A percentile compares a stretch with the other conserved stretches of the same genome.
These are phyloP conservation scores for Acanthosepion pharaonis DNA, from an alignment of 2,888 invertebrate species.

Conservation along the genomic window DNA sequence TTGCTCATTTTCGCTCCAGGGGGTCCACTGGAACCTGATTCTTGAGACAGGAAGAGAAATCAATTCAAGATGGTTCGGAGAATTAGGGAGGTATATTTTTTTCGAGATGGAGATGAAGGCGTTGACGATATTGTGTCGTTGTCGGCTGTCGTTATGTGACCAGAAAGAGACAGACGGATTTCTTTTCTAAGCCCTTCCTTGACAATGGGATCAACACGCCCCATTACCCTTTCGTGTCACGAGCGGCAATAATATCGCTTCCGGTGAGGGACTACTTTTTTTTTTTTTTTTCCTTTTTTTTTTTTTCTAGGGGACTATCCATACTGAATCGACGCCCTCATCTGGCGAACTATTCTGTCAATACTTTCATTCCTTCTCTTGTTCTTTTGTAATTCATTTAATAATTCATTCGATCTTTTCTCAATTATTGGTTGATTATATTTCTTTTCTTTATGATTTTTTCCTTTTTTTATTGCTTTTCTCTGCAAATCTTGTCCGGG, in stretches of 20 bases:
- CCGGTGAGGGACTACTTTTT: background rate
- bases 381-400: background rate
- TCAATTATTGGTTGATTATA: background rate
- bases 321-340: background rate
- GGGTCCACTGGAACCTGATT: background rate
- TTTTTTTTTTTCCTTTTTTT: background rate
- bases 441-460: background rate
- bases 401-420: background rate
- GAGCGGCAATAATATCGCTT: background rate
- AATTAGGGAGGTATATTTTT: background rate
- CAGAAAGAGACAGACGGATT: background rate
- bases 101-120: background rate
- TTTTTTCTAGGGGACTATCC: background rate
- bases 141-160: slow-evolving; percentile 14
- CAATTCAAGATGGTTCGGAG: background rate
- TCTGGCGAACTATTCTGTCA: background rate
- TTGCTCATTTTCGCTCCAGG: background rate
- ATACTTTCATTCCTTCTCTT: background rate
- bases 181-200: background rate
- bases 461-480: background rate
- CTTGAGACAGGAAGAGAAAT: background rate
- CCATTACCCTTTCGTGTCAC: background rate
- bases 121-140: background rate
- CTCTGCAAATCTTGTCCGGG: background rate
- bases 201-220: background rate